Evolutionary conservation across 1,140 invertebrate species (phyloP).

Genomic region (Eupristina koningsbergeri): DNA sequence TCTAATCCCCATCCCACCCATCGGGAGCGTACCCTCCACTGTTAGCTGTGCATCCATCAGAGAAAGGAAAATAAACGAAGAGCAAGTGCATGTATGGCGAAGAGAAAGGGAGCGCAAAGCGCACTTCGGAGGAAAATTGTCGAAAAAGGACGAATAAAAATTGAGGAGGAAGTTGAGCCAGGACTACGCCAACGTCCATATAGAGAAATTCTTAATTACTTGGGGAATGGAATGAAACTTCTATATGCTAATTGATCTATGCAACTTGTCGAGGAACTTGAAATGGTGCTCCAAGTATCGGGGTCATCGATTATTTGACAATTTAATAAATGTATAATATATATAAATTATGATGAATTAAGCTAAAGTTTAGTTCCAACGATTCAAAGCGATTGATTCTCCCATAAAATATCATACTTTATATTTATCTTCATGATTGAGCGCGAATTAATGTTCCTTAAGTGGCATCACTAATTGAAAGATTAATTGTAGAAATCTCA

Average conservation of each 20-base stretch:
- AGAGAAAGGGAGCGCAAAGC: background rate
- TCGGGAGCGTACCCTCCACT: background rate
- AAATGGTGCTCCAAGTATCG: background rate
- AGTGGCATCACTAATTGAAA: background rate
- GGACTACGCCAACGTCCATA: background rate
- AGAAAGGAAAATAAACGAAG: background rate
- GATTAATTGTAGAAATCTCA: too few species aligned
- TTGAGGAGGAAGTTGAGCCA: background rate
- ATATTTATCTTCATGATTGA: too few species aligned
- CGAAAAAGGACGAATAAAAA: background rate
- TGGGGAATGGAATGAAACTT: background rate
- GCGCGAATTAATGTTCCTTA: background rate
- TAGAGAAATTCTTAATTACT: background rate
- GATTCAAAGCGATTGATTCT: background rate
- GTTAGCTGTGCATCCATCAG: background rate
- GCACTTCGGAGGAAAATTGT: background rate
- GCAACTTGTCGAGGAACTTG: background rate
- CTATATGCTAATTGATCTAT: background rate
- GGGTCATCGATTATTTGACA: background rate
- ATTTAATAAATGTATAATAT: background rate
- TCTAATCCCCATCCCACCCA: background rate
- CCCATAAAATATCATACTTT: background rate
- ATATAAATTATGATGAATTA: background rate
- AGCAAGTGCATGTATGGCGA: background rate
- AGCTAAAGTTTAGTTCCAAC: background rate